Percentiles rank a stretch among this genome's conserved stretches.
Evolutionary conservation across 2,888 invertebrate genomes (phyloP).

Genomic region (Agrochola lychnidis): DNA sequence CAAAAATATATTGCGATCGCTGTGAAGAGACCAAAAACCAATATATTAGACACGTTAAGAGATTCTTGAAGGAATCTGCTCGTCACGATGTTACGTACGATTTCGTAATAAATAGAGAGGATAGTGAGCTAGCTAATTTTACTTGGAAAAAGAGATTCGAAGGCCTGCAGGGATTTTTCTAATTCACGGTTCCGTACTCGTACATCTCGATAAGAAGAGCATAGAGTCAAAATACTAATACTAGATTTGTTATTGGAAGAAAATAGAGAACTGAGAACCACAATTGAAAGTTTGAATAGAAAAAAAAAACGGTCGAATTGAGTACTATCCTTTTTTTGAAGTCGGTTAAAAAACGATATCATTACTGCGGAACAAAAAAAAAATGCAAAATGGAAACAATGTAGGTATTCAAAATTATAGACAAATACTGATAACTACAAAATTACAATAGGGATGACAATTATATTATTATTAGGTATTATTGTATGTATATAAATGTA

Average conservation of each 20-base stretch:
- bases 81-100: slow-evolving; percentile 69
- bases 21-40: slow-evolving; percentile 72
- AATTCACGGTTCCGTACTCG: too few relatives aligned
- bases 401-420: too few relatives aligned
- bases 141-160: slow-evolving; percentile 79
- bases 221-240: slow-evolving; percentile 67
- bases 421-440: too few relatives aligned
- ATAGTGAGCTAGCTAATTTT: slow-evolving; percentile 71
- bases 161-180: slow-evolving; percentile 30
- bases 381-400: slow-evolving; percentile 71
- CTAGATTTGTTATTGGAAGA: slow-evolving; percentile 78
- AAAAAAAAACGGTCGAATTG: too few relatives aligned
- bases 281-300: slow-evolving; percentile 59
- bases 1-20: slow-evolving; percentile 69
- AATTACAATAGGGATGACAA: too few relatives aligned
- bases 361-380: slow-evolving; percentile 71
- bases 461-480: too few relatives aligned
- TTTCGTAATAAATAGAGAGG: slow-evolving; percentile 59
- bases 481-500: too few relatives aligned
- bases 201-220: too few relatives aligned
- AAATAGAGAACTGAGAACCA: slow-evolving; percentile 71
- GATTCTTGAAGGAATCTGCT: slow-evolving; percentile 63
- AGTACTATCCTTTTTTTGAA: too few relatives aligned
- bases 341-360: too few relatives aligned
- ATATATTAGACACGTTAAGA: slow-evolving; percentile 74